phyloP scores from a whole-genome alignment of 2,113 vertebrate genomes.

The Oreochromis aureus region DNA sequence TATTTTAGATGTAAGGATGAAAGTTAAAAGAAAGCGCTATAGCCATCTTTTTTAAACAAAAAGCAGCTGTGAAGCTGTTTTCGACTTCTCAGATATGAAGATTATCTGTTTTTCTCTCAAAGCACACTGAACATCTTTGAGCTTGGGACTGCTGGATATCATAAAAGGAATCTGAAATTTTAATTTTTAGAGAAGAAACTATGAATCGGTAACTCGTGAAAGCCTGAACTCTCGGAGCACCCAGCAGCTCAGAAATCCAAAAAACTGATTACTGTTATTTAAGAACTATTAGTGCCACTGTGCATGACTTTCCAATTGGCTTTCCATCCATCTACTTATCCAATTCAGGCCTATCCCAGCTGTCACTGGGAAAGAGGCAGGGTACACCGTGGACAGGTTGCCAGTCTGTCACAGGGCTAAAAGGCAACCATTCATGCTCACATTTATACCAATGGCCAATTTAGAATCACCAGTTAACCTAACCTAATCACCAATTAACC shows the following conservation, averaged over 20 bases:
- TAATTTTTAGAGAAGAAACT: background rate
- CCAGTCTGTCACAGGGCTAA: background rate
- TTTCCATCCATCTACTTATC: background rate
- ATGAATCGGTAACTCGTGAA: background rate
- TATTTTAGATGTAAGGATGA: background rate
- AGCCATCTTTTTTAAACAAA: background rate
- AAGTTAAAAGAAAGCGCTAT: background rate
- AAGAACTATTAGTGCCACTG: background rate
- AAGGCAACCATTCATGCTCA: background rate
- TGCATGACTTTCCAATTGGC: background rate
- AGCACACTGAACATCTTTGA: background rate
- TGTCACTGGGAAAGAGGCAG: background rate
- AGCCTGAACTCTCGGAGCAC: background rate
- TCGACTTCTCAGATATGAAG: background rate
- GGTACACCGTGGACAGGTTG: background rate
- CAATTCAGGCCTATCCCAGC: background rate
- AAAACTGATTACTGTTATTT: background rate
- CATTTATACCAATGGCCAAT: background rate
- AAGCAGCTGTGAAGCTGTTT: background rate
- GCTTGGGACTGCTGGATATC: background rate
- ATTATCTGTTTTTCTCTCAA: background rate
- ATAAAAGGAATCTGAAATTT: background rate
- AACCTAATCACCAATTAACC: background rate
- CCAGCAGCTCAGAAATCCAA: background rate
- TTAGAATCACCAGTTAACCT: background rate